These are phyloP conservation scores for Smutsia gigantea DNA, from an alignment of 2,797 vertebrate species.

Conservation along the genomic window DNA sequence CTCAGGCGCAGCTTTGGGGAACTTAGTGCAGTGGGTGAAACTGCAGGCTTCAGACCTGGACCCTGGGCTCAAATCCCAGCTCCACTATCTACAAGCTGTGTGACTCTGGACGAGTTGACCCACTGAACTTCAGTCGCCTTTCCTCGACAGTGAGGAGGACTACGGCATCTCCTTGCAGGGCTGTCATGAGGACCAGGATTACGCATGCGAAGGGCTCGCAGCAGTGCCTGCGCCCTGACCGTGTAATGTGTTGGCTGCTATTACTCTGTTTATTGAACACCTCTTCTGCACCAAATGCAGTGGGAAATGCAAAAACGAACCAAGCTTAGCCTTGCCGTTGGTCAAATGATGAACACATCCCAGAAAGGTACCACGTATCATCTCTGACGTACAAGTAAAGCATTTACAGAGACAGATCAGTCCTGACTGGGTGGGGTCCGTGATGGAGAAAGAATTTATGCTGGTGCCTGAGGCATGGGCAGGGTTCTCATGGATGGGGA, in stretches of 20 bases:
- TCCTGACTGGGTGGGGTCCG: background rate
- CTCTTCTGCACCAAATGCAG: background rate
- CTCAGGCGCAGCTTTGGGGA: background rate
- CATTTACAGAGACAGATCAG: background rate
- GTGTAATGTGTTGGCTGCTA: accelerated
- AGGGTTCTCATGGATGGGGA: background rate
- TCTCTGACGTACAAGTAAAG: background rate
- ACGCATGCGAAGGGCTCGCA: background rate
- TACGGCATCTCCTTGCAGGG: background rate
- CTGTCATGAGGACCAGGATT: background rate
- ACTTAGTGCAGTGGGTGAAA: background rate
- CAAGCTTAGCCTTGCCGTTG: background rate
- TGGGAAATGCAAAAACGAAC: background rate
- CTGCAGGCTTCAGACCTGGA: background rate
- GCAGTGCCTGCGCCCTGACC: too few species aligned
- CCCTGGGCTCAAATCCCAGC: background rate
- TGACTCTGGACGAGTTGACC: background rate
- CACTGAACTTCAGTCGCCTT: background rate
- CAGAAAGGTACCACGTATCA: background rate
- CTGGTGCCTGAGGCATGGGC: background rate
- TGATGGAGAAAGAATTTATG: background rate
- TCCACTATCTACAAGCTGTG: background rate
- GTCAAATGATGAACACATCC: background rate
- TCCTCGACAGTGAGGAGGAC: background rate
- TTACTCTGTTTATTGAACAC: background rate